Conservation (phyloP, 2,113 vertebrate genomes). For the Psammodynastes pulverulentus region DNA sequence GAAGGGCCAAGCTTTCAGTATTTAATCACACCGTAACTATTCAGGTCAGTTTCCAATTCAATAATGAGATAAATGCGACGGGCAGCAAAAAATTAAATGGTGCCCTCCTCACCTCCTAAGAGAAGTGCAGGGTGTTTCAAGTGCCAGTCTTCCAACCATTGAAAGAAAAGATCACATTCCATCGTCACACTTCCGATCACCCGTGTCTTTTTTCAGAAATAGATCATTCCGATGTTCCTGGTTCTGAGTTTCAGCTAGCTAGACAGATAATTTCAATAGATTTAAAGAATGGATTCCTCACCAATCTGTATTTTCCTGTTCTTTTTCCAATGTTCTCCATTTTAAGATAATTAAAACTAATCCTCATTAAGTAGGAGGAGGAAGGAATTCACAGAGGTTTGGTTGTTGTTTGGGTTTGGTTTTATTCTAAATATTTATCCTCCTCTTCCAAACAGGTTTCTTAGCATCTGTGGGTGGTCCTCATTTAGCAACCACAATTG, state of each 20-base stretch:
- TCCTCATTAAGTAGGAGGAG: neutral
- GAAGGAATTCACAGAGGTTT: neutral
- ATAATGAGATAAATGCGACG: neutral
- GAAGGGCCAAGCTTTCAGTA: neutral
- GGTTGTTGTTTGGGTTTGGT: neutral
- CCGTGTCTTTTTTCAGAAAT: neutral
- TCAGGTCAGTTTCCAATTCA: neutral
- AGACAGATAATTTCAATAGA: neutral
- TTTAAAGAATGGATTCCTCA: neutral
- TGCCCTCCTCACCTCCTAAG: neutral
- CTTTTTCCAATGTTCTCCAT: neutral
- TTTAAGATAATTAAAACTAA: neutral
- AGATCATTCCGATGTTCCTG: neutral
- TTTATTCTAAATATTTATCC: neutral
- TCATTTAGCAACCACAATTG: neutral
- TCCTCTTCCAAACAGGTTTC: neutral
- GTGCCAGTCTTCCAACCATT: neutral
- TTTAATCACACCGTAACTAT: neutral
- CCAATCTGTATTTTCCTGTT: neutral
- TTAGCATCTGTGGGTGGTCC: neutral
- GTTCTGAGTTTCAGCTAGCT: neutral
- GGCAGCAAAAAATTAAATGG: neutral
- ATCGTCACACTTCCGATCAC: neutral
- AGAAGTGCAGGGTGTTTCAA: neutral
- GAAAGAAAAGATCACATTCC: neutral